A percentile compares a stretch with the other conserved stretches of the same genome.
These are phyloP conservation scores for Bostrychus sinensis DNA, from an alignment of 2,113 vertebrate genomes.

Conservation along the genomic window DNA sequence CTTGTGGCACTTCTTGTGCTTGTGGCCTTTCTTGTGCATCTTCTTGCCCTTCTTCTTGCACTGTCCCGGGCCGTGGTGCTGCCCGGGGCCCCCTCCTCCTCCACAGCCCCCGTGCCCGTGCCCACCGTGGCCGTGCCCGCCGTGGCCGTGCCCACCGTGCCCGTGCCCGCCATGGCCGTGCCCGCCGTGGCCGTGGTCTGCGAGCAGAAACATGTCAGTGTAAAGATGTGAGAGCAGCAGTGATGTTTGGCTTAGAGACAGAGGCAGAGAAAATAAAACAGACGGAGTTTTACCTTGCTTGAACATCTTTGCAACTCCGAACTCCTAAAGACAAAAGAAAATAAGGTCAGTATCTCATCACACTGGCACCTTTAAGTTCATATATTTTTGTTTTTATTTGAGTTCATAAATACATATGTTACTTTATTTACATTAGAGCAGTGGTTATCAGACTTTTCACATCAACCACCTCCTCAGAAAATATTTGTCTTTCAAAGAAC, in stretches of 20 bases:
- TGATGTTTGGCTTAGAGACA: neutral
- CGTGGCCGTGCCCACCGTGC: neutral
- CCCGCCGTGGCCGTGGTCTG: neutral
- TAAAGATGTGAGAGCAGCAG: neutral
- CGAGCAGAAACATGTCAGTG: neutral
- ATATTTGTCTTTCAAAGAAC: neutral
- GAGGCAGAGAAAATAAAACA: neutral
- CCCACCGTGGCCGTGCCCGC: neutral
- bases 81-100: accelerated
- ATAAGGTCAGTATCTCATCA: no score
- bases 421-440: no score
- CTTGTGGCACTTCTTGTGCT: conserved; percentile 59
- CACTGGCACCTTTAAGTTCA: no score
- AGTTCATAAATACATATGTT: no score
- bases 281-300: neutral
- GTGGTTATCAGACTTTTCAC: no score
- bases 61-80: neutral
- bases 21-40: conserved; percentile 36
- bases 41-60: neutral
- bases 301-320: neutral
- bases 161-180: conserved; percentile 24
- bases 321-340: neutral
- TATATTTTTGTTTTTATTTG: no score
- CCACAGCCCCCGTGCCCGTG: neutral
- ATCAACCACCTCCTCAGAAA: no score